These are phyloP conservation scores for Sinelater perroti DNA, from an alignment of 2,888 invertebrate species.

Conservation along the genomic window DNA sequence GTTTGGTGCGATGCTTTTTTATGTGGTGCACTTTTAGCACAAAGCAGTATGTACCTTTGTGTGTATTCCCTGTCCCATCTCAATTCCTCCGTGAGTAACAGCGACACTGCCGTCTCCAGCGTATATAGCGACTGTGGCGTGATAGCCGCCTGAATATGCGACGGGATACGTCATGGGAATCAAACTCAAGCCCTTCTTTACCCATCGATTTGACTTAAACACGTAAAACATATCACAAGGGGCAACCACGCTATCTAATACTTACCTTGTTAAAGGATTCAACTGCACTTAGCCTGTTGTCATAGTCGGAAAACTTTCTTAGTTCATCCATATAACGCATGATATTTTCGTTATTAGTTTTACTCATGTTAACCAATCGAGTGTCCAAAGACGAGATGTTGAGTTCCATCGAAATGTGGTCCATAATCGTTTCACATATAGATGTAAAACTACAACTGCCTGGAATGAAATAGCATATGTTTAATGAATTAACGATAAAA, in stretches of 20 bases:
- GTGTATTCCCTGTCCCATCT: conserved; percentile 85
- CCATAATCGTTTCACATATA: conserved; percentile 74
- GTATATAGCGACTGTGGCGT: conserved; percentile 73
- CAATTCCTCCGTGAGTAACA: conserved; percentile 75
- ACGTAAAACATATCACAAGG: not conserved
- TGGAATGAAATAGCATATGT: too few relatives aligned
- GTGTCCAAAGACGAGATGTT: conserved; percentile 68
- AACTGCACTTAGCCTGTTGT: conserved; percentile 64
- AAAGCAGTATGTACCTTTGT: too few relatives aligned
- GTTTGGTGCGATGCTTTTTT: too few relatives aligned
- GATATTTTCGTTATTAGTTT: conserved; percentile 54
- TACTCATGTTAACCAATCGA: conserved; percentile 63
- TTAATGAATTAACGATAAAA: too few relatives aligned
- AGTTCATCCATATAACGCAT: conserved; percentile 67
- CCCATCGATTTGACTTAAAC: conserved; percentile 77
- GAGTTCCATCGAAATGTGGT: conserved; percentile 68
- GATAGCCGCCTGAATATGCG: conserved; percentile 62
- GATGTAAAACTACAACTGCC: too few relatives aligned
- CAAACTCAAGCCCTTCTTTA: conserved; percentile 76
- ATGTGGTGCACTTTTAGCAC: too few relatives aligned
- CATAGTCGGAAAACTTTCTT: conserved; percentile 66
- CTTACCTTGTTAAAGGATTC: conserved; percentile 67
- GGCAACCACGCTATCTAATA: too few relatives aligned
- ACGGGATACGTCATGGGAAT: conserved; percentile 75
- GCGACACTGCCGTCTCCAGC: conserved; percentile 76